Evolutionary conservation across 2,797 vertebrate genomes (phyloP).

Genomic region (Pipistrellus pygmaeus): DNA sequence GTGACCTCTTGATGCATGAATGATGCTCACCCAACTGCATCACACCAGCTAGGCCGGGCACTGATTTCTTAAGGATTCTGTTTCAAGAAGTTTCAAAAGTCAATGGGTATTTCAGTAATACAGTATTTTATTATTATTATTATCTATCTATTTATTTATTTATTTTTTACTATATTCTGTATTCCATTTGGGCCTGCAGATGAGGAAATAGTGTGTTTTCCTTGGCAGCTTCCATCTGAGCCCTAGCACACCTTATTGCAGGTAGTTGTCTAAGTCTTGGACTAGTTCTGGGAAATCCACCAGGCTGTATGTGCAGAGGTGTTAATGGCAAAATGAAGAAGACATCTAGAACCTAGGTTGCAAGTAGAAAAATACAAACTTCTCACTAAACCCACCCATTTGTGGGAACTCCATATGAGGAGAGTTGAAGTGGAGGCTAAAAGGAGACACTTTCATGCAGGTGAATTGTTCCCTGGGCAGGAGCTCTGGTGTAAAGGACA

Average conservation of each 20-base stretch:
- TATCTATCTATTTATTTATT: too few species aligned
- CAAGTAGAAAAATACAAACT: constrained; percentile 40
- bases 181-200: constrained; percentile 23
- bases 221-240: neutral
- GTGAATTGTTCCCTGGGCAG: neutral
- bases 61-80: constrained; percentile 28
- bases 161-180: neutral
- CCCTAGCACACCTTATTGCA: neutral
- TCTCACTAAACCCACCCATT: neutral
- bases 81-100: constrained; percentile 49
- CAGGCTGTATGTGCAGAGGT: neutral
- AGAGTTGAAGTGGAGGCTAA: neutral
- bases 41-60: neutral
- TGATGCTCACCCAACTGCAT: too few species aligned
- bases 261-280: constrained; percentile 6
- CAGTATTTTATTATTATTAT: too few species aligned
- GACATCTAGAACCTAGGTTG: neutral
- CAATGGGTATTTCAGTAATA: neutral
- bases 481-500: neutral
- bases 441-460: neutral
- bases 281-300: neutral
- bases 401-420: neutral
- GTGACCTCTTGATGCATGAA: too few species aligned
- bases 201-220: neutral
- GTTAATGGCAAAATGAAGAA: constrained; percentile 28